Evolutionary conservation across 2,888 invertebrate species (phyloP).

Genomic region (Drosophila neonasuta): DNA sequence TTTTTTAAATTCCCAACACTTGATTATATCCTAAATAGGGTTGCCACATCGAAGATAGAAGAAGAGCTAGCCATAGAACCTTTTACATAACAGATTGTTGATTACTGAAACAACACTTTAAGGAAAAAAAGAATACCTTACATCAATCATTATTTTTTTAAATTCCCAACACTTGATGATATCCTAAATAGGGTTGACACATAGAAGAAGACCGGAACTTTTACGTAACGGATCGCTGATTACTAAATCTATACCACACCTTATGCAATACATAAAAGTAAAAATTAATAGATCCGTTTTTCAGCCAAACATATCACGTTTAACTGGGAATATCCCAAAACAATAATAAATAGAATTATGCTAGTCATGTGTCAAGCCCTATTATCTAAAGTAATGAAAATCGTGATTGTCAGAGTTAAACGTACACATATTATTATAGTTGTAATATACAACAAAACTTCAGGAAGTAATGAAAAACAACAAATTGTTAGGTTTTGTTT

Average conservation of each 20-base stretch:
- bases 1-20: constrained; percentile 28
- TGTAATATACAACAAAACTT: background rate
- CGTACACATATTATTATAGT: background rate
- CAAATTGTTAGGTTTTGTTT: background rate
- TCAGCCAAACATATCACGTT: constrained; percentile 4
- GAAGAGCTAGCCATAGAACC: constrained; percentile 11
- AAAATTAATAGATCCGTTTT: too few species aligned
- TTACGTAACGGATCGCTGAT: constrained; percentile 21
- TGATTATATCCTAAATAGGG: constrained; percentile 54
- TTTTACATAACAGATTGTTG: constrained; percentile 24
- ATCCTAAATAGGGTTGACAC: constrained; percentile 39
- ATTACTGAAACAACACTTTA: background rate
- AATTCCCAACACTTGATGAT: constrained; percentile 50
- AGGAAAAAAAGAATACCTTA: too few species aligned
- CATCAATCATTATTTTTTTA: too few species aligned
- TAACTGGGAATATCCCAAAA: constrained; percentile 4
- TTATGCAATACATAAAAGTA: too few species aligned
- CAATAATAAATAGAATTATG: constrained; percentile 1
- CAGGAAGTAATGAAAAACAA: background rate
- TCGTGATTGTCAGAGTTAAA: background rate
- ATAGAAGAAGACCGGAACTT: constrained; percentile 7
- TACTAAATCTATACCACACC: background rate
- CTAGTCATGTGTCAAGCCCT: background rate
- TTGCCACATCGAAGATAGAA: background rate
- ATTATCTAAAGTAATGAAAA: background rate